Evolutionary conservation across 2,888 invertebrate species (phyloP), one percentile per base, ranked within the genome.

Genomic region (Caenorhabditis plicata): DNA sequence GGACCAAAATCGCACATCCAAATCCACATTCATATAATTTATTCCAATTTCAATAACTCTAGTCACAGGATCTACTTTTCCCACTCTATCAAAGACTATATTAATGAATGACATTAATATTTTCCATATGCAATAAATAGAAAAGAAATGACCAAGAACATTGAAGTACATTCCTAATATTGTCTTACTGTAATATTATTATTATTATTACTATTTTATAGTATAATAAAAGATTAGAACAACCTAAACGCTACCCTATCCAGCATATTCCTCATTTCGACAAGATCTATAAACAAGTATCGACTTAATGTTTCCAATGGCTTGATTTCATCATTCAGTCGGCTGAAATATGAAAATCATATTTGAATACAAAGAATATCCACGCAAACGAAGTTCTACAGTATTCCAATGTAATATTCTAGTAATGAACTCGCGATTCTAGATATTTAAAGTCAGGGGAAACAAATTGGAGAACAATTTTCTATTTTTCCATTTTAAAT

Each of bases 1-100:
- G 1, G 94, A 95, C 96, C 98, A 98, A 84, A 96, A 98, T 17
- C 89, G 88, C n/a, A 96, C 90, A 83, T 98, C 95, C 73, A 99
- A 90, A 79, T 90, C 87, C 75, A 94, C 88, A 15, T 95, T 95
- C 80, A 96, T 88, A 89, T 93, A 95, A 81, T 92, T 90, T 0
- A 98, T 92, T 4, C 92, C 91, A 58, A 98, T 91, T 85, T 96
- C 95, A 49, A 98, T 88, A 0, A 93, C 93, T 65, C 91, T 85
- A 0, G 98, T 96, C 2, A 99, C 94, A 0, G 96, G 95, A 83
- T 99, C 98, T 78, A 67, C 93, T 81, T 92, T 93, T 0, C 96
- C 98, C 1, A 98, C 96, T 46, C 98, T 87, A 83, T 98, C 95
- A 83, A 99, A 95, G 19, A 98, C 91, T 77, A 99, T 99, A 84